phyloP scores from a whole-genome alignment of 53 echinoderm and acorn worm species.

The Actinopyga echinites region DNA sequence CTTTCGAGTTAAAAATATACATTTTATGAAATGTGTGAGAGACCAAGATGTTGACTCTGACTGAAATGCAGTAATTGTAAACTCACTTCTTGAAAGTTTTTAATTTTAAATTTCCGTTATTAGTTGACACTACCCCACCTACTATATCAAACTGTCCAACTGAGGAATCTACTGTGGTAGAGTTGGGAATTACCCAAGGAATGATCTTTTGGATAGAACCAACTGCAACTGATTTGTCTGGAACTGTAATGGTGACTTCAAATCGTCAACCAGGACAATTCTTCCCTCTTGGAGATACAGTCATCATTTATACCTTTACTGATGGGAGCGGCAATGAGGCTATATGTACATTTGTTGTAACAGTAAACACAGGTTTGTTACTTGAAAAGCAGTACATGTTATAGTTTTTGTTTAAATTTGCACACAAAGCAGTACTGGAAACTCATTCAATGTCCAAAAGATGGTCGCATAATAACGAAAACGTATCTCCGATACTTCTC shows the following conservation, averaged over 20 bases:
- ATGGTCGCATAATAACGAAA: too few species aligned
- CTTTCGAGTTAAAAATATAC: too few species aligned
- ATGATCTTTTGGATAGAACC: slow-evolving; percentile 1
- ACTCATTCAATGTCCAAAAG: too few species aligned
- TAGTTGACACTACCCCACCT: slow-evolving; percentile 23
- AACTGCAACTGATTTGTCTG: slow-evolving; percentile 7
- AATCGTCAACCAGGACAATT: slow-evolving; percentile 16
- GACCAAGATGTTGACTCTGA: too few species aligned
- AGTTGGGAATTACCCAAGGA: background rate
- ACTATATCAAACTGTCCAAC: background rate
- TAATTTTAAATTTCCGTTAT: background rate
- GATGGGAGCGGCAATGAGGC: slow-evolving; percentile 10
- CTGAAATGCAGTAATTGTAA: too few species aligned
- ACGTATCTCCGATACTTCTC: too few species aligned
- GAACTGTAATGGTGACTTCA: background rate
- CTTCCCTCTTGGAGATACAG: slow-evolving; percentile 32
- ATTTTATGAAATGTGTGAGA: too few species aligned
- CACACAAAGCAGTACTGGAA: too few species aligned
- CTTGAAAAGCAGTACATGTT: too few species aligned
- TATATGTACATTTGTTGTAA: background rate
- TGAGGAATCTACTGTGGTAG: background rate
- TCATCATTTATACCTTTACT: slow-evolving; percentile 54
- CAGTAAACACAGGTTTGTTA: background rate
- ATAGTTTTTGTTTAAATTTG: too few species aligned
- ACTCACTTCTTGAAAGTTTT: too few species aligned